These are phyloP conservation scores for Macrosteles quadrilineatus DNA, from an alignment of 1,140 invertebrate species.

Conservation along the genomic window DNA sequence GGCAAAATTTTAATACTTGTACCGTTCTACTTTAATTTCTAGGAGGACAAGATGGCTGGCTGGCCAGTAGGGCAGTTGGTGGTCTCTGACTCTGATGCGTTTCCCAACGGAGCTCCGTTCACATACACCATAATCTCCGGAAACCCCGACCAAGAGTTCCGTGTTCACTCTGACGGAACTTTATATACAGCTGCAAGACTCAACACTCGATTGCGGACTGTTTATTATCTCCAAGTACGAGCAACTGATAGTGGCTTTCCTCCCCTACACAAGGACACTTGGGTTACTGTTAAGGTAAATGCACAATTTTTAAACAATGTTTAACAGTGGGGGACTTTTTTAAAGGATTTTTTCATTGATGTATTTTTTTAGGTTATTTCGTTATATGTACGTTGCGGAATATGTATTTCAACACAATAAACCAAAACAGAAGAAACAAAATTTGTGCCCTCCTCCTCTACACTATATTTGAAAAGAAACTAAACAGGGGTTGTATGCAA, in stretches of 20 bases:
- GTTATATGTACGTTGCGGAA: too few species aligned
- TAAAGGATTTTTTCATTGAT: too few species aligned
- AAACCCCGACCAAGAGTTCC: slow-evolving; percentile 82
- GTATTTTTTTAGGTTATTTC: too few species aligned
- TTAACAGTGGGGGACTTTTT: too few species aligned
- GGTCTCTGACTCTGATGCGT: slow-evolving; percentile 80
- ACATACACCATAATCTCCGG: slow-evolving; percentile 87
- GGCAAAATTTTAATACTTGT: too few species aligned
- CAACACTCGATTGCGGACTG: slow-evolving; percentile 80
- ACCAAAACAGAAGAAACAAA: too few species aligned
- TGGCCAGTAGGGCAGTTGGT: slow-evolving; percentile 77
- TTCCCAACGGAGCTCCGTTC: slow-evolving; percentile 86
- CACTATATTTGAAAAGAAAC: too few species aligned
- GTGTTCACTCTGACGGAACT: slow-evolving; percentile 81
- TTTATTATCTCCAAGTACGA: slow-evolving; percentile 80
- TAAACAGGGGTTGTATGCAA: too few species aligned
- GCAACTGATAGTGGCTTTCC: slow-evolving; percentile 95
- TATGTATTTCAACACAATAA: too few species aligned
- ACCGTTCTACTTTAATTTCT: too few species aligned
- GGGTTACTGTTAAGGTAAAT: slow-evolving; percentile 70
- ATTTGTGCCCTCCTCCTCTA: too few species aligned
- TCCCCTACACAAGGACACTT: slow-evolving; percentile 84
- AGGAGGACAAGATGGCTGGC: slow-evolving; percentile 83
- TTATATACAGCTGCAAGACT: slow-evolving; percentile 84
- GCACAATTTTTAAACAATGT: too few species aligned